These are phyloP conservation scores for Macropus fuliginosus DNA, from an alignment of 2,797 vertebrate genomes.

Conservation along the genomic window DNA sequence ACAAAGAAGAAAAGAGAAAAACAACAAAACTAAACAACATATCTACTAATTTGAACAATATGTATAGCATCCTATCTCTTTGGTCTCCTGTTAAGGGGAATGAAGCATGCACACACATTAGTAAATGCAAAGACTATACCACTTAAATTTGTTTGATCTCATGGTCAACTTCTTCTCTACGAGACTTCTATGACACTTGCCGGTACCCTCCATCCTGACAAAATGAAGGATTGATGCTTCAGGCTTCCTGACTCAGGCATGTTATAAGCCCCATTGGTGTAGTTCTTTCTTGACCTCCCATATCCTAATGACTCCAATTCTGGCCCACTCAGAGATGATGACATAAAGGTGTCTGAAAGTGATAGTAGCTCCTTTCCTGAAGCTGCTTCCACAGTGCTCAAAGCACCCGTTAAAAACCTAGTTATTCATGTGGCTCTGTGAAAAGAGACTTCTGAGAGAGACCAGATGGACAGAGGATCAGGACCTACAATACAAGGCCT, in stretches of 20 bases:
- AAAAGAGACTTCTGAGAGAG: background rate
- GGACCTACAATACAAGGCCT: background rate
- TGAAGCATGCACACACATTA: background rate
- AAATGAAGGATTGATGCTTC: background rate
- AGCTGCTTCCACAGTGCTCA: background rate
- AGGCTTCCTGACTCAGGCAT: background rate
- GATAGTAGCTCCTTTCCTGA: background rate
- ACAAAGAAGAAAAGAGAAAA: background rate
- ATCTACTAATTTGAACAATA: background rate
- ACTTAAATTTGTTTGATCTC: background rate
- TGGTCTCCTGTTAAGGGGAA: background rate
- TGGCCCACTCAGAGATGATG: background rate
- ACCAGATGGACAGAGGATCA: background rate
- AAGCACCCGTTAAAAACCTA: slow-evolving; percentile 2
- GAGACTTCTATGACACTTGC: background rate
- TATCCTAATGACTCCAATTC: background rate
- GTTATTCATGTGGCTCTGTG: slow-evolving; percentile 24
- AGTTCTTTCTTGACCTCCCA: background rate
- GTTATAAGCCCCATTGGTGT: background rate
- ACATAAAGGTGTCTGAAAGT: slow-evolving; percentile 20
- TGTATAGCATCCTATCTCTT: background rate
- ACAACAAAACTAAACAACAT: background rate
- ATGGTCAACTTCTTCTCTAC: background rate
- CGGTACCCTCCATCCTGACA: background rate
- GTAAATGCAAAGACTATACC: background rate